phyloP scores from a whole-genome alignment of 2,113 vertebrate species.

The Phalacrocorax brasilianus region DNA sequence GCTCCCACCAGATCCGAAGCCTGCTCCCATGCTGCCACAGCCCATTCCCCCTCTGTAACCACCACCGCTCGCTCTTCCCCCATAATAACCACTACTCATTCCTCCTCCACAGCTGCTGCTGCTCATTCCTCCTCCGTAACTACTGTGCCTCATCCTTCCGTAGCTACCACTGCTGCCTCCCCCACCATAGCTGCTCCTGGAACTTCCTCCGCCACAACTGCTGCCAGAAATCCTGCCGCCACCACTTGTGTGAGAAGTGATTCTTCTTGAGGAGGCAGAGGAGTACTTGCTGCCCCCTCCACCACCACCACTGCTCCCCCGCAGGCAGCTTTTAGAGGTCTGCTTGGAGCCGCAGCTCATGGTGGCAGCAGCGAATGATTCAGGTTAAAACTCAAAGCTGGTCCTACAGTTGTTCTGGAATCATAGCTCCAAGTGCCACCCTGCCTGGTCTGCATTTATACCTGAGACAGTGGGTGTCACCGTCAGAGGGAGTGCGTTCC shows the following conservation, averaged over 20 bases:
- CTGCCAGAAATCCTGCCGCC: conserved; percentile 20
- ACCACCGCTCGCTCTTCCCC: neutral
- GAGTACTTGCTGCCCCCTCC: neutral
- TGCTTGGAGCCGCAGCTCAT: conserved; percentile 50
- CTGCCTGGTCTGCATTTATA: conserved; percentile 44
- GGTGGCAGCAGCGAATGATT: neutral
- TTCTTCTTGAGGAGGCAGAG: neutral
- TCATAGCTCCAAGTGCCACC: conserved; percentile 22
- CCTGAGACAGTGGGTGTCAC: neutral
- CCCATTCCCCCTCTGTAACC: neutral
- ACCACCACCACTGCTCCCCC: neutral
- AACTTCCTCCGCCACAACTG: conserved; percentile 17
- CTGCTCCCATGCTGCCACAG: neutral
- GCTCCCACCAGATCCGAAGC: neutral
- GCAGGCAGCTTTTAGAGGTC: neutral
- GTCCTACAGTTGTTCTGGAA: conserved; percentile 11
- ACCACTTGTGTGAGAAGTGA: neutral
- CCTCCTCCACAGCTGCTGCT: neutral
- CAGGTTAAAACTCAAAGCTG: neutral
- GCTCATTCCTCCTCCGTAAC: neutral
- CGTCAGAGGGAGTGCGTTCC: neutral
- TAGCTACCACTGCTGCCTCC: neutral
- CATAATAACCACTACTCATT: neutral
- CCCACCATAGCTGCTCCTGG: neutral
- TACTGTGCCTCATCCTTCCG: neutral